These are phyloP conservation scores for Mormyrus iriodes DNA, from an alignment of 2,113 vertebrate genomes.

Conservation along the genomic window DNA sequence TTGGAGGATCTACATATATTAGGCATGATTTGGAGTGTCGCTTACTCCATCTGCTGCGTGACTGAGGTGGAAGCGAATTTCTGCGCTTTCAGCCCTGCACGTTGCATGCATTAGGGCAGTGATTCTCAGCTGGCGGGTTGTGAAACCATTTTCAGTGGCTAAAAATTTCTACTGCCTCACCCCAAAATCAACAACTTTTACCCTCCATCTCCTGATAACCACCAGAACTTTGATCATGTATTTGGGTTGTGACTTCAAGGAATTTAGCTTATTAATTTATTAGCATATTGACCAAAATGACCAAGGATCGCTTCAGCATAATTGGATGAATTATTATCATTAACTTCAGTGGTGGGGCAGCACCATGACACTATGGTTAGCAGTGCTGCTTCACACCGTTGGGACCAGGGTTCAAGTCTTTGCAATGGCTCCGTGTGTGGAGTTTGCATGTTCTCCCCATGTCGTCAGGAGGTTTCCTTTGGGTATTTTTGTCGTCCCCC, in stretches of 20 bases:
- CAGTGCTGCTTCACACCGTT: not conserved
- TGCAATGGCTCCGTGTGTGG: not conserved
- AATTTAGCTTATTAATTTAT: not conserved
- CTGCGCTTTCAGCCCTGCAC: not conserved
- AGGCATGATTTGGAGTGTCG: not conserved
- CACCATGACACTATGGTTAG: not conserved
- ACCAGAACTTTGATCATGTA: not conserved
- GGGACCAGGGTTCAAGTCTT: not conserved
- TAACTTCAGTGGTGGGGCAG: not conserved
- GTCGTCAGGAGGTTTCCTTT: not conserved
- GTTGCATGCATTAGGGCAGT: not conserved
- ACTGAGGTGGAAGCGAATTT: not conserved
- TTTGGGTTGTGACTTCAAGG: not conserved
- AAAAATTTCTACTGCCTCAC: not conserved
- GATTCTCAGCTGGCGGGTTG: not conserved
- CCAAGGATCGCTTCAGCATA: not conserved
- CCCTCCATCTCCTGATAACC: not conserved
- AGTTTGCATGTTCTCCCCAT: not conserved
- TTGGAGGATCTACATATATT: not conserved
- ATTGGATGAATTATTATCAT: not conserved
- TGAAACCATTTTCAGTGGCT: not conserved
- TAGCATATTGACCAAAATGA: not conserved
- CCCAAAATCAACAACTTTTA: not conserved
- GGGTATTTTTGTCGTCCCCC: too few species aligned
- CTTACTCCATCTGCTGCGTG: not conserved